phyloP scores from a whole-genome alignment of 2,888 invertebrate genomes.

The Eupithecia vulgata region DNA sequence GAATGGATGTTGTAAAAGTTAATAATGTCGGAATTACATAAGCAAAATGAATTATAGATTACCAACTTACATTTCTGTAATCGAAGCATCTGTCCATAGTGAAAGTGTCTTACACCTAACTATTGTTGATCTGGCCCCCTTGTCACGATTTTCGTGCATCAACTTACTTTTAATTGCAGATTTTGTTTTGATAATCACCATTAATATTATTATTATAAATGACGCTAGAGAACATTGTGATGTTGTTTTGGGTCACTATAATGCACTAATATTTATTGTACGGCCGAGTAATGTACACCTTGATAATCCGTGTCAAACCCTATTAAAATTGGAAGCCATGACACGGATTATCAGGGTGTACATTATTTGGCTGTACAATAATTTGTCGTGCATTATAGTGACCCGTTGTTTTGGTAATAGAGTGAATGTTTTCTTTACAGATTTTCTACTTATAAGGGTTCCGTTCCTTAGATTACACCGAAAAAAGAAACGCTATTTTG shows the following conservation, averaged over 20 bases:
- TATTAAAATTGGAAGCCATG: no score
- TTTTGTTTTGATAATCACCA: neutral
- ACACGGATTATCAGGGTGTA: no score
- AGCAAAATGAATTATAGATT: slow-evolving; percentile 44
- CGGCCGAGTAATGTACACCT: no score
- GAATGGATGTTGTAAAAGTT: slow-evolving; percentile 45
- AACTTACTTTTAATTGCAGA: slow-evolving; percentile 3
- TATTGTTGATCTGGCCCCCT: neutral
- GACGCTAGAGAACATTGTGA: neutral
- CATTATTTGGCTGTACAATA: no score
- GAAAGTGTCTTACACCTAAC: slow-evolving; percentile 29
- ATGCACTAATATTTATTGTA: no score
- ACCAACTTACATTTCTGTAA: neutral
- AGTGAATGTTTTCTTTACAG: neutral
- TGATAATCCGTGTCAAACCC: no score
- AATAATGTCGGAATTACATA: slow-evolving; percentile 45
- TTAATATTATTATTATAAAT: neutral
- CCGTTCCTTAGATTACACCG: no score
- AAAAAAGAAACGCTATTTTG: no score
- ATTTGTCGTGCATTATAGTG: no score
- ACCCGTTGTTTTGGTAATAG: neutral
- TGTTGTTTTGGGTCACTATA: neutral
- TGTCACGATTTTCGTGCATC: slow-evolving; percentile 27
- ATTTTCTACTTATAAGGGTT: neutral
- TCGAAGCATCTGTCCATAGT: slow-evolving; percentile 5